Evolutionary conservation across 1,140 invertebrate genomes (phyloP).

Genomic region (Aphis gossypii): DNA sequence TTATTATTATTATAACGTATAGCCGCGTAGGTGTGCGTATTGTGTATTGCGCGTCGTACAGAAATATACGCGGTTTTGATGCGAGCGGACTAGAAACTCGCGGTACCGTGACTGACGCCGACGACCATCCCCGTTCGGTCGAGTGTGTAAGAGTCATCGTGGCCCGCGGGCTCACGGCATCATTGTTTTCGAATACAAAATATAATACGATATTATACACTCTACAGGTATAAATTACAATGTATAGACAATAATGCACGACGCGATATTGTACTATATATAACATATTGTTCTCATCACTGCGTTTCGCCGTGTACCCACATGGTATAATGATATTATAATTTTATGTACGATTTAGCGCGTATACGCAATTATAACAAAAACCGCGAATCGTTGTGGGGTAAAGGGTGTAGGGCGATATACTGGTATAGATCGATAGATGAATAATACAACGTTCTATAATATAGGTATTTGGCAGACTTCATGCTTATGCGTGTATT

Average conservation of each 20-base stretch:
- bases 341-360: neutral
- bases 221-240: neutral
- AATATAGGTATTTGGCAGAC: neutral
- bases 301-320: neutral
- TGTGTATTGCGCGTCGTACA: neutral
- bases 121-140: neutral
- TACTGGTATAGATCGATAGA: neutral
- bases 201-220: neutral
- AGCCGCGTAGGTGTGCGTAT: neutral
- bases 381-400: neutral
- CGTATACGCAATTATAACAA: neutral
- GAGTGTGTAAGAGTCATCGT: neutral
- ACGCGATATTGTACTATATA: neutral
- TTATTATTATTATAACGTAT: neutral
- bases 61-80: neutral
- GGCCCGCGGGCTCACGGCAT: neutral
- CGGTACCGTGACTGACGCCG: conserved; percentile 26
- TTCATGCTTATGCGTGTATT: neutral
- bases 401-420: neutral
- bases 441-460: neutral
- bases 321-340: neutral
- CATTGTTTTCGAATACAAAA: conserved; percentile 16
- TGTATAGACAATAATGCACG: neutral
- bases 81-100: conserved; percentile 22
- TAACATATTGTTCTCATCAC: neutral